These are phyloP conservation scores for Cinclus mexicanus DNA, from an alignment of 2,113 vertebrate species.

Conservation along the genomic window DNA sequence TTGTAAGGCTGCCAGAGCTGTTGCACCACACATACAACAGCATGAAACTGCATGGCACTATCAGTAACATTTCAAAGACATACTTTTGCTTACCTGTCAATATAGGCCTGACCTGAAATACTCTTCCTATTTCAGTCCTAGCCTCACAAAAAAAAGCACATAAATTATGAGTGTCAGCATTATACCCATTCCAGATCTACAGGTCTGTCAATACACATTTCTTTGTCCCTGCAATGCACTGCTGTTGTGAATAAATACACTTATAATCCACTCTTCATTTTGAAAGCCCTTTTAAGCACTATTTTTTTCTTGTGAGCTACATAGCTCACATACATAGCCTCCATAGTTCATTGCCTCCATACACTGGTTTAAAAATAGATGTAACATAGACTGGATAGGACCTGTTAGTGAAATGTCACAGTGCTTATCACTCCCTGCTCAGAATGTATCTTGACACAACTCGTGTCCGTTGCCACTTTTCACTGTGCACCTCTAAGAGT, in stretches of 20 bases:
- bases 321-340: background rate
- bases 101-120: slow-evolving; percentile 38
- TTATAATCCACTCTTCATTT: background rate
- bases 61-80: slow-evolving; percentile 34
- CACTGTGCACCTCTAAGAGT: background rate
- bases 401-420: background rate
- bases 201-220: background rate
- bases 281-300: slow-evolving; percentile 10
- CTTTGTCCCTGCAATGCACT: background rate
- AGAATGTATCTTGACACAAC: background rate
- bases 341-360: background rate
- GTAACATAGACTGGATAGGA: background rate
- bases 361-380: background rate
- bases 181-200: background rate
- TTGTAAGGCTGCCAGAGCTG: slow-evolving; percentile 59
- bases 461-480: background rate
- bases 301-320: background rate
- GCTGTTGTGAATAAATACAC: background rate
- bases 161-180: background rate
- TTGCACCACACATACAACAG: slow-evolving; percentile 39
- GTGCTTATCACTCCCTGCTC: background rate
- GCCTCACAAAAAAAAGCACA: background rate
- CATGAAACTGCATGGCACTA: background rate
- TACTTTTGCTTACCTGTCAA: slow-evolving; percentile 53
- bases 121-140: slow-evolving; percentile 1